phyloP scores from a whole-genome alignment of 1,140 invertebrate species.

The Tigriopus japonicus region DNA sequence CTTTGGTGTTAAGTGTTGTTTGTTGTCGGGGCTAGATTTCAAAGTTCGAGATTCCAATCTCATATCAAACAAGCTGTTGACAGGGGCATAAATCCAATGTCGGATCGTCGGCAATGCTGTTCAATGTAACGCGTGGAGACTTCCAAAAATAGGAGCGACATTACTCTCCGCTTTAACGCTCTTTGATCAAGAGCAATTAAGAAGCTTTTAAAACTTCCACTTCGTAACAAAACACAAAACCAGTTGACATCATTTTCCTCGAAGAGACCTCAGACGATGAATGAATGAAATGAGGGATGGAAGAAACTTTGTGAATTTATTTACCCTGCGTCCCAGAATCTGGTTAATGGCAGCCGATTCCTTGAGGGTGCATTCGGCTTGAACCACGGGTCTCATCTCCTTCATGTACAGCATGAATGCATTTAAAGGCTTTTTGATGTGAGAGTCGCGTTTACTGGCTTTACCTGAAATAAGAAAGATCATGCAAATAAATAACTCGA shows the following conservation, averaged over 20 bases:
- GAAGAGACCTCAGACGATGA: background rate
- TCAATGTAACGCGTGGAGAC: background rate
- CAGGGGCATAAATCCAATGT: no score
- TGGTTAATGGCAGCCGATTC: conserved; percentile 99
- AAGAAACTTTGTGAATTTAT: conserved; percentile 20
- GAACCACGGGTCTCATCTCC: conserved; percentile 93
- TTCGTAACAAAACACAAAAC: background rate
- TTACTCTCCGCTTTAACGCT: background rate
- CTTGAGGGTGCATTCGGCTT: conserved; percentile 92
- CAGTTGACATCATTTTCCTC: background rate
- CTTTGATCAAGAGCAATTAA: background rate
- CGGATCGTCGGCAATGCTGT: no score
- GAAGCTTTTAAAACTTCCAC: background rate
- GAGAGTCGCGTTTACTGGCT: conserved; percentile 40
- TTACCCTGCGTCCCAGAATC: conserved; percentile 91
- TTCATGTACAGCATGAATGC: conserved; percentile 99
- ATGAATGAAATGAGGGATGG: background rate
- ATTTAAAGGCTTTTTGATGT: conserved; percentile 99
- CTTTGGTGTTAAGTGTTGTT: no score
- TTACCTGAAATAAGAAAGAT: no score
- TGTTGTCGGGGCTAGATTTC: no score
- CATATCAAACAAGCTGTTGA: no score
- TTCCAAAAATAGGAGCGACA: background rate
- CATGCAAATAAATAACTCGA: no score
- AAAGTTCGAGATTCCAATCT: no score